Base-by-base conservation (phyloP, 2,888 invertebrate genomes). In the Drosophila ezoana region DNA sequence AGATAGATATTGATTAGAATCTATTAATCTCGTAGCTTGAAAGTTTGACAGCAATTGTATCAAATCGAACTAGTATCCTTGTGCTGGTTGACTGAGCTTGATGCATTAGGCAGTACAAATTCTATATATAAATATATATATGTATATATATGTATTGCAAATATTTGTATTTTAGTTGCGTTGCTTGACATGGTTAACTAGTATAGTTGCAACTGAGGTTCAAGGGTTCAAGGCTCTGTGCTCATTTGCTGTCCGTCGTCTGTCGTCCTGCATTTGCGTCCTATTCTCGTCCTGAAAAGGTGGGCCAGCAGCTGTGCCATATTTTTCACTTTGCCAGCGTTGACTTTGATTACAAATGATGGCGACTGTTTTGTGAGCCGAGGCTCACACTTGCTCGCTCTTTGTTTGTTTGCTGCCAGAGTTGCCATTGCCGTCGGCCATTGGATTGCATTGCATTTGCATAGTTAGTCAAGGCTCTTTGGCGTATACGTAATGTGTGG, bases 271-370 rank as follows among this genome's bases (percentile, higher is more conserved):
- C 20, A 48, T 56, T 56, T 66, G 45, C 45, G 40, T 65, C 32
- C 47, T 43, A 48, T 49, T 64, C 53, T 64, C 48, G 28, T 28
- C 28, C 43, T 76, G 62, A 72, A 28, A 75, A 72, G 76, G 72
- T 74, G 71, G 71, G 40, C 79, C 57, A 57, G 37, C 58, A 48
- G 69, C 45, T 79, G 61, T 75, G 77, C 53, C 57, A 63, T 62
- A 69, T 72, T 65, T 64, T 77, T 62, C 64, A 64, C 53, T 53
- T 72, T 72, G 69, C 63, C 72, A 53, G 58, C 69, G 67, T 62
- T 81, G 80, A 77, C 76, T 82, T 81, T 87, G 88, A 87, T 83
- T 80, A 76, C 76, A 83, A 85, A 76, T 87, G 81, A 87, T 79
- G 73, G 80, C 62, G 70, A 52, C 59, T 65, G 67, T 51, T 60